Conservation (phyloP, 2,113 vertebrate genomes). For the Crotalus horridus region DNA sequence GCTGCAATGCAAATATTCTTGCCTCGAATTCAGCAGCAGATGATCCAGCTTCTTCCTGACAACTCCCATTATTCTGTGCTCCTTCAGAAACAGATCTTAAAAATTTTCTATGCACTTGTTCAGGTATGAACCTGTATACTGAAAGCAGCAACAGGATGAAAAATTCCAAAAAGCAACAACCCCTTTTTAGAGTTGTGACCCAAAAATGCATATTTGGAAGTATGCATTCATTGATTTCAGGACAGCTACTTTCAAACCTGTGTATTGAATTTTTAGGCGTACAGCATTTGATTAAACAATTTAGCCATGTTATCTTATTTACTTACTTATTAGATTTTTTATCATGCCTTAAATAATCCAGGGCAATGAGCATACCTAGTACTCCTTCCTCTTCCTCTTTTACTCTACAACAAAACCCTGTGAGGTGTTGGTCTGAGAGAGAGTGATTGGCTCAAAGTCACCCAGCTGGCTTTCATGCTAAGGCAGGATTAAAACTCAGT, state of each 20-base stretch:
- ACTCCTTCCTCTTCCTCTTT: background rate
- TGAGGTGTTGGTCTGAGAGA: background rate
- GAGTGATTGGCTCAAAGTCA: background rate
- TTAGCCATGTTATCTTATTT: background rate
- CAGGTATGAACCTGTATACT: conserved; percentile 76
- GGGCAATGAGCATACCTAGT: background rate
- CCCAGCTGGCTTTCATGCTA: background rate
- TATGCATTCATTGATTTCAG: background rate
- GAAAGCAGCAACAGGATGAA: background rate
- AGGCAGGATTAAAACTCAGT: background rate
- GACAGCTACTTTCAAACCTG: background rate
- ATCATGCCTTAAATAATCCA: background rate
- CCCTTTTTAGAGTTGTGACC: background rate
- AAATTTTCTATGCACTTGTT: conserved; percentile 95
- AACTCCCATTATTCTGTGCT: conserved; percentile 88
- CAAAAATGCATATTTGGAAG: background rate
- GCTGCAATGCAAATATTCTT: conserved; percentile 97
- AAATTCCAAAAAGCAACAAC: background rate
- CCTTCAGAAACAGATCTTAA: conserved; percentile 96
- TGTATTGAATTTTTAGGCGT: background rate
- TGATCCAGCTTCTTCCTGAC: conserved; percentile 86
- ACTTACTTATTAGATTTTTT: background rate
- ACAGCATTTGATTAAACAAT: background rate
- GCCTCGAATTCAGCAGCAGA: conserved; percentile 89
- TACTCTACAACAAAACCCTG: background rate